Conservation (phyloP, 1,140 invertebrate genomes). For the Rhynchophorus ferrugineus region DNA sequence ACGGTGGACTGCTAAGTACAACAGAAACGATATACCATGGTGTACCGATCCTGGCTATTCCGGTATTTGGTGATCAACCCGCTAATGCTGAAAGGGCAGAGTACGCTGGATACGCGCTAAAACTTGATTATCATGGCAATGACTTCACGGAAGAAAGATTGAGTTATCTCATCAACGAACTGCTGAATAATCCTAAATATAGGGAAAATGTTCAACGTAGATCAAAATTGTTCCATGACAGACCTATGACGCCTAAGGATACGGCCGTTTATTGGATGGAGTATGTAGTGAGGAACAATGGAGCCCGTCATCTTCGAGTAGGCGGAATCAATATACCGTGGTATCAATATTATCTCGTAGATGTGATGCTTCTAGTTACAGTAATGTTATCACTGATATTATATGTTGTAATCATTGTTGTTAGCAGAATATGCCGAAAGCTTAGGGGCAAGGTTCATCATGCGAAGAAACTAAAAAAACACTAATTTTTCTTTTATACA, state of each 20-base stretch:
- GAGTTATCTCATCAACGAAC: conserved; percentile 9
- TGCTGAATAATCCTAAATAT: conserved; percentile 20
- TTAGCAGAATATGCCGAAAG: too few relatives aligned
- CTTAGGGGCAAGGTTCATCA: too few relatives aligned
- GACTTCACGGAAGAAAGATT: conserved; percentile 28
- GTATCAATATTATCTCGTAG: conserved; percentile 37
- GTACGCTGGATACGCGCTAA: conserved; percentile 42
- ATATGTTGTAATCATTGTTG: too few relatives aligned
- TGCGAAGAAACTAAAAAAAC: too few relatives aligned
- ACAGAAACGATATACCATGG: conserved; percentile 56
- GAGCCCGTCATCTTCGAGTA: conserved; percentile 41
- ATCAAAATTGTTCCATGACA: conserved; percentile 23
- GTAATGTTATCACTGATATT: too few relatives aligned
- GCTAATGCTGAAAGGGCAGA: conserved; percentile 47
- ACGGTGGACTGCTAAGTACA: conserved; percentile 53
- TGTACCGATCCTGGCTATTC: conserved; percentile 43
- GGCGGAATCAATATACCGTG: conserved; percentile 49
- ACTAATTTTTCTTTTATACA: too few relatives aligned
- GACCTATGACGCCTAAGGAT: conserved; percentile 31
- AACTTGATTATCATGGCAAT: conserved; percentile 28
- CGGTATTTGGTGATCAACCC: conserved; percentile 51
- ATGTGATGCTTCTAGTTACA: neutral
- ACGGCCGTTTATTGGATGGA: conserved; percentile 37
- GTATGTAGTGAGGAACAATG: conserved; percentile 52
- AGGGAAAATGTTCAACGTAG: conserved; percentile 16